Evolutionary conservation across 64 coral and sea anemone species (phyloP).

Genomic region (Dendronephthya gigantea): DNA sequence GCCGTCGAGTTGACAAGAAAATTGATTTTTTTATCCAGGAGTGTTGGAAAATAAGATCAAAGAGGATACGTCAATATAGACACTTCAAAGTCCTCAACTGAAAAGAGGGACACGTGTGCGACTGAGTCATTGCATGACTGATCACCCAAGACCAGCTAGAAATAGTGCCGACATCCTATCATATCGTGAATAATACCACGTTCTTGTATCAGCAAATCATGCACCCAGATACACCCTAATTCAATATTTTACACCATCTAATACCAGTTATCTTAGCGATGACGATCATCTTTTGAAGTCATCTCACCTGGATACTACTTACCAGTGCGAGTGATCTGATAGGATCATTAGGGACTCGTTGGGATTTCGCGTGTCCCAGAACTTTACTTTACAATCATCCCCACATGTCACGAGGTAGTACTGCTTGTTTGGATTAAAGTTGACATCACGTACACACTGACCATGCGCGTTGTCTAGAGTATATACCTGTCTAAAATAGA

Average conservation of each 20-base stretch:
- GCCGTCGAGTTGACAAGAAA: no score
- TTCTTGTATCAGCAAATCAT: no score
- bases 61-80: no score
- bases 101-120: no score
- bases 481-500: constrained; percentile 59
- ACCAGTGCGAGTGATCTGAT: constrained; percentile 95
- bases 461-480: constrained; percentile 76
- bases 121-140: no score
- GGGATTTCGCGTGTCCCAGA: constrained; percentile 90
- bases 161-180: not conserved
- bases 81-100: no score
- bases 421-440: constrained; percentile 98
- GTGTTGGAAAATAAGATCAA: no score
- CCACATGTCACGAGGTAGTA: constrained; percentile 94
- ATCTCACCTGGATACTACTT: not conserved
- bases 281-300: not conserved
- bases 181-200: not conserved
- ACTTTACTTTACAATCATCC: constrained; percentile 92
- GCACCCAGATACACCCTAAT: no score
- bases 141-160: no score
- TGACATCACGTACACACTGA: constrained; percentile 75
- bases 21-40: no score
- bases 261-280: no score
- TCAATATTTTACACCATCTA: no score
- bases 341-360: constrained; percentile 58